phyloP scores from a whole-genome alignment of 2,888 invertebrate genomes.

The Leistus spinibarbis region DNA sequence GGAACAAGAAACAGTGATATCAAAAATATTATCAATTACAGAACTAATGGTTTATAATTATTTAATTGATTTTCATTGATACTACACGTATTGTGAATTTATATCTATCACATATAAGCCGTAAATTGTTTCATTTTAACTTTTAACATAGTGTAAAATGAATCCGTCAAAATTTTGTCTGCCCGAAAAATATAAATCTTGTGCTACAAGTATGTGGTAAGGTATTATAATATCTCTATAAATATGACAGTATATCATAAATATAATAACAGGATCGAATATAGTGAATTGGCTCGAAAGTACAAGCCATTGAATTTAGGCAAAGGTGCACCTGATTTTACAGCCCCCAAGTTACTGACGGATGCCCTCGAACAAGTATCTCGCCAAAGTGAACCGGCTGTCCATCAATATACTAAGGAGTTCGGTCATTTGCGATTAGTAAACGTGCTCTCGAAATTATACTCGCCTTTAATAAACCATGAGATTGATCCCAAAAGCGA shows the following conservation, averaged over 20 bases:
- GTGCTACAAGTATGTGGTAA: constrained; percentile 16
- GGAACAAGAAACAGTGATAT: no score
- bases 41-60: no score
- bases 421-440: constrained; percentile 88
- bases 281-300: constrained; percentile 75
- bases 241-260: background rate
- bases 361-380: constrained; percentile 72
- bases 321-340: constrained; percentile 90
- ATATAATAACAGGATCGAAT: constrained; percentile 75
- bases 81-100: background rate
- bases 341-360: constrained; percentile 77
- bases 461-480: constrained; percentile 74
- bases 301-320: constrained; percentile 87
- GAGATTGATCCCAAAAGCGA: constrained; percentile 79
- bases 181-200: background rate
- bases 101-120: no score
- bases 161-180: constrained; percentile 14
- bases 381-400: constrained; percentile 67
- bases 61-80: background rate
- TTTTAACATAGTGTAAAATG: constrained; percentile 1
- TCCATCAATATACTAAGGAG: constrained; percentile 88
- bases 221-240: constrained; percentile 1
- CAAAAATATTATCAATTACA: no score
- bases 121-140: background rate
- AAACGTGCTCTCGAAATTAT: constrained; percentile 77